A percentile compares a stretch with the other conserved stretches of the same genome.
These are phyloP conservation scores for Poecile atricapillus DNA, from an alignment of 2,113 vertebrate species.

Conservation along the genomic window DNA sequence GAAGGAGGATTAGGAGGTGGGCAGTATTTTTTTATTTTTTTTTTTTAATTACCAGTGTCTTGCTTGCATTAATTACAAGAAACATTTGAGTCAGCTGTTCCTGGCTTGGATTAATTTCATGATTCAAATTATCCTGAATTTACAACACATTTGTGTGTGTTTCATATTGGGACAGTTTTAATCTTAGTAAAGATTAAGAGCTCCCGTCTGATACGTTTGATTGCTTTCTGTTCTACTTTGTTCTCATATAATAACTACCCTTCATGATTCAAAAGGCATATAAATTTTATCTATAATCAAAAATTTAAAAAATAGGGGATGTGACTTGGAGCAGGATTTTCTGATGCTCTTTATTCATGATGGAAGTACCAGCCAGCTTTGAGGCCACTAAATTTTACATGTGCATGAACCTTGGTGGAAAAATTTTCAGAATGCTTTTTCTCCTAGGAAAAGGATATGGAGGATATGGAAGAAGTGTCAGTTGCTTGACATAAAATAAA, in stretches of 20 bases:
- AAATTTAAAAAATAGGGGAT: not conserved
- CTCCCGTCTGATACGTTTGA: constrained; percentile 34
- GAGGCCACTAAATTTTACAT: not conserved
- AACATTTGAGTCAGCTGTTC: constrained; percentile 51
- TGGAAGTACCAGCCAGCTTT: not conserved
- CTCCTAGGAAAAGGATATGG: not conserved
- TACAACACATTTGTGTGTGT: constrained; percentile 43
- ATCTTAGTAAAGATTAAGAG: constrained; percentile 34
- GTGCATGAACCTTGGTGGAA: not conserved
- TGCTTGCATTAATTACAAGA: constrained; percentile 55
- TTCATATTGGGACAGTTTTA: constrained; percentile 35
- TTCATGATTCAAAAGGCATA: constrained; percentile 24
- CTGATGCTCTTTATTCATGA: not conserved
- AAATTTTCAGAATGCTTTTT: not conserved
- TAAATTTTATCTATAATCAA: not conserved
- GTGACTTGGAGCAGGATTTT: not conserved
- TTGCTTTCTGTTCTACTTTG: constrained; percentile 17
- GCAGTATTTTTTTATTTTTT: not conserved
- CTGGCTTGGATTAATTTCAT: constrained; percentile 38
- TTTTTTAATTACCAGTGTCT: constrained; percentile 2
- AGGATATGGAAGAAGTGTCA: not conserved
- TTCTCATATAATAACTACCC: constrained; percentile 4
- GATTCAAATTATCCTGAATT: constrained; percentile 53
- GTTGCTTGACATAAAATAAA: not conserved
- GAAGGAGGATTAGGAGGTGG: not conserved